Conservation (phyloP, 2,113 vertebrate species). For the Microtus richardsoni region DNA sequence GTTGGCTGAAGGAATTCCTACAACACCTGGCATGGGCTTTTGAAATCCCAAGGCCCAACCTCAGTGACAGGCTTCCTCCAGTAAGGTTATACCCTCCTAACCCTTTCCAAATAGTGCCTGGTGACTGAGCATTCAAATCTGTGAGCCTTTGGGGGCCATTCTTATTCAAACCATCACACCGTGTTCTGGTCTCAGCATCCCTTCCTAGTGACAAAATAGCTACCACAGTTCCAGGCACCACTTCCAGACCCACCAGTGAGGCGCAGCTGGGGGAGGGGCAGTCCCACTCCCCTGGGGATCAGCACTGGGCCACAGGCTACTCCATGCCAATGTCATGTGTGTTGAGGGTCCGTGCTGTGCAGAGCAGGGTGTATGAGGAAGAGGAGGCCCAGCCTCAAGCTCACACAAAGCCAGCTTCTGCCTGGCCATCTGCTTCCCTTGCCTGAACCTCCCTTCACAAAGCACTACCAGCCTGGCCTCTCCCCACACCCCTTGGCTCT, state of each 20-base stretch:
- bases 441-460: background rate
- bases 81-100: background rate
- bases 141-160: too few species aligned
- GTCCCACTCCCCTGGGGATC: background rate
- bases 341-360: background rate
- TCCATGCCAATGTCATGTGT: background rate
- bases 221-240: background rate
- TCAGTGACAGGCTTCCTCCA: background rate
- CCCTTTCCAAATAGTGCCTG: too few species aligned
- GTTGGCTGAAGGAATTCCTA: too few species aligned
- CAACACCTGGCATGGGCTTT: background rate
- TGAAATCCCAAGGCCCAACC: background rate
- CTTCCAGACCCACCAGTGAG: background rate
- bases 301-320: background rate
- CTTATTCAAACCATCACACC: background rate
- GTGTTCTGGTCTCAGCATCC: background rate
- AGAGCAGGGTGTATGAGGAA: background rate
- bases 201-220: background rate
- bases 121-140: too few species aligned
- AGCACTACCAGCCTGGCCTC: background rate
- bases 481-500: background rate
- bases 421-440: background rate
- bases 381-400: background rate
- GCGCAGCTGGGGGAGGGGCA: background rate
- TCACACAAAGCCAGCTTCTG: background rate